Base-by-base conservation (phyloP, 2,888 invertebrate genomes). In the Sarcophaga carnaria region DNA sequence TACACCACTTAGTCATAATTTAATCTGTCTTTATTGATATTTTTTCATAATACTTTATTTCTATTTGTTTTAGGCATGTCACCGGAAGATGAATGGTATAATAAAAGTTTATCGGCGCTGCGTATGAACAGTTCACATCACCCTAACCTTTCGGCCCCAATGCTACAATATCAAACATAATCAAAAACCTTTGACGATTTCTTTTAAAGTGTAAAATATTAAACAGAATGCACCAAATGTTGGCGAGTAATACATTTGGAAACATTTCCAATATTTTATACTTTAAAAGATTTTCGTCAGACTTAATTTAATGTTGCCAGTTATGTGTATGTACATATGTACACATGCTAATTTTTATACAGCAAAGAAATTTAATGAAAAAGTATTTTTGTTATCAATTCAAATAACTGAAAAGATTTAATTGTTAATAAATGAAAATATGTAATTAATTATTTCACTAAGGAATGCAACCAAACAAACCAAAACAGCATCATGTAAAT, bases 151-250 rank as follows among this genome's bases (percentile, higher is more conserved):
- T 96, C 98, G 83, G 97, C 98, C 90, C 98, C 98, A 83, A 98
- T 99, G 97, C 95, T 99, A 90, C 99, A 99, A 93, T 99, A 99
- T 94, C 99, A 99, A 94, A 97, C 97, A 97, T 98, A 97, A 97
- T 97, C 95, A 94, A 94, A 92, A 90, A 92, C 92, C 90, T 93
- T 93, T 92, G 93, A 93, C 91, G 93, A 93, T 91, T 93, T 93
- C 91, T 93, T 93, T 91, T 93, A 93, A 92, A 89, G 89, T 90
- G 79, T 90, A 88, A 79, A 90, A 89, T 89, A 88, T 90, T 89
- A 89, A 83, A 20, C 10, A 25, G 25, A 37, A 54, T 47, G 25
- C 10, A 64, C 27, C 59, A 54, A 62, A 69, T 17, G 67, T 11
- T 49, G 69, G 49, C 37, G 37, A 10, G 10, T 14, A 69, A 45